These are phyloP conservation scores for Falcaria lacertinaria DNA, from an alignment of 2,888 invertebrate genomes.

Conservation along the genomic window DNA sequence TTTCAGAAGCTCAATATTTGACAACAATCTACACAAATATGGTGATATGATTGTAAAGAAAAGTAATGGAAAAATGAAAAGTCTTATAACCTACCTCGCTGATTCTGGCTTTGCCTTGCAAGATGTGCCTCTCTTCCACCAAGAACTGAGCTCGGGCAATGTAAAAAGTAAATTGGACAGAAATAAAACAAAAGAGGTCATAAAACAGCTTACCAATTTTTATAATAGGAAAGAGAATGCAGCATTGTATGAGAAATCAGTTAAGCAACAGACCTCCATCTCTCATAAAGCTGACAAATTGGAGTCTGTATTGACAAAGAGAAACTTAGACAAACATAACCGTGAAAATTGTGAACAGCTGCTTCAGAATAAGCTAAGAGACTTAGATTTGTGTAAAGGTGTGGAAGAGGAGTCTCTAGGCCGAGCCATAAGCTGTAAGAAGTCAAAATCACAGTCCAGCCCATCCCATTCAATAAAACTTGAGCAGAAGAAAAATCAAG, in stretches of 20 bases:
- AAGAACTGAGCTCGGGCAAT: conserved; percentile 31
- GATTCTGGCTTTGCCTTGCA: conserved; percentile 35
- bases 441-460: background rate
- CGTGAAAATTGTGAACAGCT: conserved; percentile 10
- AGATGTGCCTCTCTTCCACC: conserved; percentile 38
- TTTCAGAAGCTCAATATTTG: conserved; percentile 57
- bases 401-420: conserved; percentile 43
- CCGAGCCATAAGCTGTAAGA: conserved; percentile 19
- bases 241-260: conserved; percentile 20
- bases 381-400: conserved; percentile 47
- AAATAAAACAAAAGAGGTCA: conserved; percentile 23
- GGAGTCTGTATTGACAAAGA: conserved; percentile 24
- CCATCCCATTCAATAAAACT: background rate
- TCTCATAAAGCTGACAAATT: conserved; percentile 25
- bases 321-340: conserved; percentile 29
- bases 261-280: conserved; percentile 36
- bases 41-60: conserved; percentile 48
- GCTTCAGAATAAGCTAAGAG: conserved; percentile 36
- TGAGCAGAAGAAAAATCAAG: background rate
- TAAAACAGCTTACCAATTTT: conserved; percentile 32
- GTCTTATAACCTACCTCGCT: conserved; percentile 30
- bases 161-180: conserved; percentile 37
- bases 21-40: conserved; percentile 56
- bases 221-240: conserved; percentile 17
- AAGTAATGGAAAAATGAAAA: conserved; percentile 24